A percentile compares a stretch with the other conserved stretches of the same genome.
These are phyloP conservation scores for Drosophila erecta DNA, from an alignment of 1,140 invertebrate species.

Conservation along the genomic window DNA sequence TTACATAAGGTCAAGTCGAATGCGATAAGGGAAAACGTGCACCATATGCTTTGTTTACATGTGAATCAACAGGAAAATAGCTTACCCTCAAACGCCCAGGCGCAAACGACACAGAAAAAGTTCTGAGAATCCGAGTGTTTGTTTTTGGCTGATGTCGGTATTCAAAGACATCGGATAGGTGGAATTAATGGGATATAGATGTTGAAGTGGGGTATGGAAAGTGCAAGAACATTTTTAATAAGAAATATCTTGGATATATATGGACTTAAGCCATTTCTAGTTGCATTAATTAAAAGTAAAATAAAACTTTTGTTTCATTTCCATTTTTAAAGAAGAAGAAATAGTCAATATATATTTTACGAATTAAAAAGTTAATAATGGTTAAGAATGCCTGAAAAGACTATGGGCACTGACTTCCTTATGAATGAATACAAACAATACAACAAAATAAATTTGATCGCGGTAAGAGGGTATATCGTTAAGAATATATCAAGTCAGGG, in stretches of 20 bases:
- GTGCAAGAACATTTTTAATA: not conserved
- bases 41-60: slow-evolving; percentile 22
- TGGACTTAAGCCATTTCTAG: too few relatives aligned
- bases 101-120: slow-evolving; percentile 16
- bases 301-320: too few relatives aligned
- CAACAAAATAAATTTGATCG: not conserved
- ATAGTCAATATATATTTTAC: too few relatives aligned
- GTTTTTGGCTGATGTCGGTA: slow-evolving; percentile 35
- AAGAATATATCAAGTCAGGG: slow-evolving; percentile 4
- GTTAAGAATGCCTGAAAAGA: not conserved
- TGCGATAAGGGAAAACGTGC: slow-evolving; percentile 33
- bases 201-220: slow-evolving; percentile 1
- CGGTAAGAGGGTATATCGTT: not conserved
- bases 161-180: slow-evolving; percentile 26
- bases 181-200: not conserved
- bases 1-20: slow-evolving; percentile 14
- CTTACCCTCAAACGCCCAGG: slow-evolving; percentile 12
- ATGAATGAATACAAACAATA: not conserved
- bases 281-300: too few relatives aligned
- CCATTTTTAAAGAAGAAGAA: too few relatives aligned
- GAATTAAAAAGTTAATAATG: too few relatives aligned
- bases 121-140: slow-evolving; percentile 37
- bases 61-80: slow-evolving; percentile 28
- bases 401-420: not conserved
- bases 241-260: not conserved